Evolutionary conservation across 2,797 vertebrate genomes (phyloP).

Genomic region (Dipus sagitta): DNA sequence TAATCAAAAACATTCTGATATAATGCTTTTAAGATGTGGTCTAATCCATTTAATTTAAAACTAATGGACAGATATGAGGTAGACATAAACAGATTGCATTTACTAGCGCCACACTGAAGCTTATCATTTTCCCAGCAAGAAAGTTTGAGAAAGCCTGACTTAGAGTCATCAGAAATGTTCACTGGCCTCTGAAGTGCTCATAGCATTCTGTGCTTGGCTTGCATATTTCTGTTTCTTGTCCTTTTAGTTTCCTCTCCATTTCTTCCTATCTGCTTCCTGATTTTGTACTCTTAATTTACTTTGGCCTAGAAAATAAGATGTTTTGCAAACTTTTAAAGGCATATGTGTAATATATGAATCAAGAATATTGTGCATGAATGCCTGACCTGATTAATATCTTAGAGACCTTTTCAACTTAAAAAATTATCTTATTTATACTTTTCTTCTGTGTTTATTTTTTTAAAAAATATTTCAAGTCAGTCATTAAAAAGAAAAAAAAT

Average conservation of each 20-base stretch:
- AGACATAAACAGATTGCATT: conserved; percentile 1
- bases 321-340: conserved; percentile 25
- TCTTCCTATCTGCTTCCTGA: conserved; percentile 55
- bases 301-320: conserved; percentile 55
- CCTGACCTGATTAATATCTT: conserved; percentile 1
- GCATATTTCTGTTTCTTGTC: conserved; percentile 42
- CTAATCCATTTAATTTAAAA: conserved; percentile 49
- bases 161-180: not conserved
- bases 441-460: not conserved
- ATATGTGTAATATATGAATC: conserved; percentile 34
- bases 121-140: conserved; percentile 16
- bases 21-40: conserved; percentile 51
- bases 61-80: not conserved
- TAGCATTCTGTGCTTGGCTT: not conserved
- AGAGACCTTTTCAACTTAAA: conserved; percentile 19
- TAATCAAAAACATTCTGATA: conserved; percentile 53
- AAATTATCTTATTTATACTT: conserved; percentile 2
- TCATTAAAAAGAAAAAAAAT: not conserved
- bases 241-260: conserved; percentile 41
- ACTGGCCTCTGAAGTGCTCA: not conserved
- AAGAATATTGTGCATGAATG: conserved; percentile 49
- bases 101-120: not conserved
- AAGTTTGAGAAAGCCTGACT: not conserved
- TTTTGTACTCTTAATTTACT: conserved; percentile 66
- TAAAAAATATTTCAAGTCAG: not conserved